These are phyloP conservation scores for Olivierus martensii DNA, from an alignment of 1,140 invertebrate genomes.

Conservation along the genomic window DNA sequence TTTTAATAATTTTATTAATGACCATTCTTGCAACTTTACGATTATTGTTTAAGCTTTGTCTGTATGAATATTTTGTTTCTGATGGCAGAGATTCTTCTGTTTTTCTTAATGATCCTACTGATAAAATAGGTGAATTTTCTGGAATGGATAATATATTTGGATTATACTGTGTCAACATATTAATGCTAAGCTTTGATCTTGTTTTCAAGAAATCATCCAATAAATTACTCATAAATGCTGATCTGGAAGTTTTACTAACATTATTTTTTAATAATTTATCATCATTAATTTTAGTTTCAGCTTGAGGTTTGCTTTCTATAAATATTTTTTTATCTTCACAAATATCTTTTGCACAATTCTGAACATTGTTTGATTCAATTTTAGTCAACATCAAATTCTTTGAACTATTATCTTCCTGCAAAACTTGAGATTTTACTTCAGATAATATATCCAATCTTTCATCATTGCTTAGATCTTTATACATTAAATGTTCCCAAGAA, in stretches of 20 bases:
- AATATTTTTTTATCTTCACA: not conserved
- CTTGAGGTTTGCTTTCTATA: not conserved
- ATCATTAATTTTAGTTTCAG: not conserved
- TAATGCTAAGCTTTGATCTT: constrained; percentile 3
- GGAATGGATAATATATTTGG: constrained; percentile 10
- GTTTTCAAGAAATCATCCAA: constrained; percentile 10
- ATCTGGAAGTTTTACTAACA: not conserved
- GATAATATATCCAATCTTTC: too few relatives aligned
- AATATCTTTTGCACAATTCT: too few relatives aligned
- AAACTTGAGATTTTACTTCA: too few relatives aligned
- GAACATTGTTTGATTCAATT: too few relatives aligned
- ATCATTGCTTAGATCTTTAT: too few relatives aligned
- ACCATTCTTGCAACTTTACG: too few relatives aligned
- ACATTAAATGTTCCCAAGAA: too few relatives aligned
- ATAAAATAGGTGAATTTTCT: constrained; percentile 2
- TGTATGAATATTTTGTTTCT: too few relatives aligned
- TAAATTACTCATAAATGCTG: constrained; percentile 15
- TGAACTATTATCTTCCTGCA: too few relatives aligned
- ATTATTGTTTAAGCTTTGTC: too few relatives aligned
- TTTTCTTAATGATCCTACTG: constrained; percentile 6
- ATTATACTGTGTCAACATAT: constrained; percentile 4
- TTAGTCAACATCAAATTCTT: too few relatives aligned
- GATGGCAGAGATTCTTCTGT: not conserved
- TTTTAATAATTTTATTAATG: too few relatives aligned
- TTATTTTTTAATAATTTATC: not conserved